These are phyloP conservation scores for Archegozetes longisetosus DNA, from an alignment of 1,140 invertebrate genomes.

Conservation along the genomic window DNA sequence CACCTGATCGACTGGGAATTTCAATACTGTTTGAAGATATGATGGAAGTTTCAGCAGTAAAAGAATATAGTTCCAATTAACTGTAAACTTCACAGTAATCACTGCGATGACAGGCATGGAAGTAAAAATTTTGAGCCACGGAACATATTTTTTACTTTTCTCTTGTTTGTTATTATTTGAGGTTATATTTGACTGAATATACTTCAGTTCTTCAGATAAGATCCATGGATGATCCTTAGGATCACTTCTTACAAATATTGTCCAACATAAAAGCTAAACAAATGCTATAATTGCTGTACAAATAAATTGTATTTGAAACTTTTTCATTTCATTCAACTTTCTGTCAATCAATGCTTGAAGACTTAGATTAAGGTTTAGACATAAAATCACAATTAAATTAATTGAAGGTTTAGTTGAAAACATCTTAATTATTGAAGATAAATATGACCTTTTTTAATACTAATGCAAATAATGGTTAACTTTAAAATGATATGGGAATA, in stretches of 20 bases:
- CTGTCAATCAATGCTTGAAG: too few species aligned
- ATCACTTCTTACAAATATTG: slow-evolving; percentile 62
- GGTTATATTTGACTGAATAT: slow-evolving; percentile 42
- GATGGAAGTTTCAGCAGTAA: slow-evolving; percentile 67
- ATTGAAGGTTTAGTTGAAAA: too few species aligned
- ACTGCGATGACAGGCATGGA: slow-evolving; percentile 81
- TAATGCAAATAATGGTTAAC: too few species aligned
- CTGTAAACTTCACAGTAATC: slow-evolving; percentile 66
- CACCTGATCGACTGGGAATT: background rate
- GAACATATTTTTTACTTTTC: slow-evolving; percentile 25
- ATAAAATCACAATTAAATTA: too few species aligned
- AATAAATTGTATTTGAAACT: too few species aligned
- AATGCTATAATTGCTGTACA: slow-evolving; percentile 45
- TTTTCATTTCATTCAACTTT: too few species aligned
- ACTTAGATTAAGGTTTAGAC: too few species aligned
- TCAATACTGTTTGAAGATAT: slow-evolving; percentile 38
- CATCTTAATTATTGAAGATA: too few species aligned
- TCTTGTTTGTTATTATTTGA: background rate
- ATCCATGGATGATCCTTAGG: slow-evolving; percentile 75
- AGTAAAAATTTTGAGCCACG: slow-evolving; percentile 59
- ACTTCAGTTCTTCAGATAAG: slow-evolving; percentile 55
- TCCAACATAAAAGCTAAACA: slow-evolving; percentile 62
- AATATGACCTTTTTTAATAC: too few species aligned
- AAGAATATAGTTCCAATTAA: slow-evolving; percentile 86
- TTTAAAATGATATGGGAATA: too few species aligned